Evolutionary conservation across 2,113 vertebrate species (phyloP).

Genomic region (Etheostoma cragini): DNA sequence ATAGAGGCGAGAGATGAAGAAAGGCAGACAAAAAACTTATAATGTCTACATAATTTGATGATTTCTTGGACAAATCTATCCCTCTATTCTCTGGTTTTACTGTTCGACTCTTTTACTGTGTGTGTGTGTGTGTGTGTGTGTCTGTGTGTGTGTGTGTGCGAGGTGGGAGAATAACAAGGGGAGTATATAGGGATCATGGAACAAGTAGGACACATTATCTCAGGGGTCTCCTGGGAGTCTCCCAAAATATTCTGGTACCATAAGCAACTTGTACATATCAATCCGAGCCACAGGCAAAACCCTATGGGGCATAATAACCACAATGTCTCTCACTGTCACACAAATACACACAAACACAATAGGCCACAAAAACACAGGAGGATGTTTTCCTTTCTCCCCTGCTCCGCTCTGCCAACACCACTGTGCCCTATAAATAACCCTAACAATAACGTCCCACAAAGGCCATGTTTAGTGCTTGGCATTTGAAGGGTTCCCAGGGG

Average conservation of each 20-base stretch:
- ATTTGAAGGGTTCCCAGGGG: slow-evolving; percentile 59
- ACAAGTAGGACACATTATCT: slow-evolving; percentile 41
- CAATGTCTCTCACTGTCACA: neutral
- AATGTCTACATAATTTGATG: no score
- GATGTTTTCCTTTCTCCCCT: neutral
- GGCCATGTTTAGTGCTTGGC: slow-evolving; percentile 69
- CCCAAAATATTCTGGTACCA: slow-evolving; percentile 51
- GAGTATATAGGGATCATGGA: slow-evolving; percentile 11
- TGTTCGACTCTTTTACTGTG: no score
- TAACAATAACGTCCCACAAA: slow-evolving; percentile 76
- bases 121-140: neutral
- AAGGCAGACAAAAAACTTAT: neutral
- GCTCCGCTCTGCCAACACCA: slow-evolving; percentile 48
- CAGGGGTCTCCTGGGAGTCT: slow-evolving; percentile 33
- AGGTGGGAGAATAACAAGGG: neutral
- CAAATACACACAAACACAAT: neutral
- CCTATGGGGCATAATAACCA: slow-evolving; percentile 38
- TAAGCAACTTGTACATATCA: slow-evolving; percentile 62
- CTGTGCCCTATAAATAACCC: slow-evolving; percentile 71
- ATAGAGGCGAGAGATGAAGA: neutral
- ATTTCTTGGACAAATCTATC: no score
- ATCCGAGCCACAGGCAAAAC: slow-evolving; percentile 43
- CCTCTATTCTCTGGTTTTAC: neutral
- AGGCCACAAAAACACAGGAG: slow-evolving; percentile 33
- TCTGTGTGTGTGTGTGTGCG: slow-evolving; percentile 1